Conservation (phyloP, 2,797 vertebrate species). For the Amblyopsis hoosieri region DNA sequence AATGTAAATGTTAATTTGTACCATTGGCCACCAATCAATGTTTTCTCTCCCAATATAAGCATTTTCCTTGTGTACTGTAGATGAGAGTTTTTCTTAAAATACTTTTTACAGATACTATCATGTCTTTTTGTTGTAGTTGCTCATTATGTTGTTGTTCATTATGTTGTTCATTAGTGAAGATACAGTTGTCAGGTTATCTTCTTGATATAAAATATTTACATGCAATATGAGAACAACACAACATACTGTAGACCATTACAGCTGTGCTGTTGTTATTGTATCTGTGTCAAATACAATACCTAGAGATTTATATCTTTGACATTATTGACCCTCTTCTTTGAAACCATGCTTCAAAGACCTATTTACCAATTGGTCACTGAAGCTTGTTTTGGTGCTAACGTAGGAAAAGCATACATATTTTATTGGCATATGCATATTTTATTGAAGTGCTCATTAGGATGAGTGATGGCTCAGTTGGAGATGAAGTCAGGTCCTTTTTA, state of each 20-base stretch:
- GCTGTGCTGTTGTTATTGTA: conserved; percentile 3
- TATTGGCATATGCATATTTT: conserved; percentile 68
- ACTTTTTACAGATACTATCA: not conserved
- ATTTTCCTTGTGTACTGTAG: too few species aligned
- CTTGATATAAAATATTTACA: conserved; percentile 36
- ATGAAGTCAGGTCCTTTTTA: conserved; percentile 70
- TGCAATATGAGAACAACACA: conserved; percentile 24
- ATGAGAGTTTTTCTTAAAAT: too few species aligned
- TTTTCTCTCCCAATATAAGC: too few species aligned
- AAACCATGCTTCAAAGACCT: conserved; percentile 17
- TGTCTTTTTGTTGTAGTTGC: conserved; percentile 26
- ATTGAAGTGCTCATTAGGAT: conserved; percentile 72
- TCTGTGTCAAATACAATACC: not conserved
- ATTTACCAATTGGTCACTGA: conserved; percentile 27
- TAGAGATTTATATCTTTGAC: conserved; percentile 6
- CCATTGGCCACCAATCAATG: too few species aligned
- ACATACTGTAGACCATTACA: not conserved
- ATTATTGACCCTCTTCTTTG: not conserved
- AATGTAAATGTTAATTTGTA: too few species aligned
- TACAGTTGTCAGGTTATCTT: conserved; percentile 14
- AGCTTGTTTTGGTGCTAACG: conserved; percentile 29
- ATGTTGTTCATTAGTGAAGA: conserved; percentile 20
- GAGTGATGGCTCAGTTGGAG: conserved; percentile 63
- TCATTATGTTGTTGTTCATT: too few species aligned
- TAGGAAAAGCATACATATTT: conserved; percentile 61